Conservation (phyloP, 2,888 invertebrate species). For the Teleogryllus oceanicus region DNA sequence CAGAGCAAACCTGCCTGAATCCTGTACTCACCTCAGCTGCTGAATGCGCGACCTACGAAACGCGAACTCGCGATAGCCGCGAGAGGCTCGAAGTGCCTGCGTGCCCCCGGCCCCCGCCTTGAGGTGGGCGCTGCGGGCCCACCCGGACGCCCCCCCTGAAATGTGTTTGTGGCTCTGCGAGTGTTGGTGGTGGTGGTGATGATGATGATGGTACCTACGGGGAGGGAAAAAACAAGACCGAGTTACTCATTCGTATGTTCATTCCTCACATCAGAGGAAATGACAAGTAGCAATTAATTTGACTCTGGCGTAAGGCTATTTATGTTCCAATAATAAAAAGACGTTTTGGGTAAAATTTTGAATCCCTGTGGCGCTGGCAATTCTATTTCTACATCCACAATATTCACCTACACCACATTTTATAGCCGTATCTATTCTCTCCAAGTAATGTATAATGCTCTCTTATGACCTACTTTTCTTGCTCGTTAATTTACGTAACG, state of each 20-base stretch:
- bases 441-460: too few relatives aligned
- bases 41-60: constrained; percentile 18
- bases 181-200: neutral
- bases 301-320: too few relatives aligned
- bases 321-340: too few relatives aligned
- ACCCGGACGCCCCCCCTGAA: constrained; percentile 11
- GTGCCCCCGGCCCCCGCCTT: neutral
- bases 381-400: too few relatives aligned
- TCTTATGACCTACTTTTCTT: too few relatives aligned
- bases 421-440: too few relatives aligned
- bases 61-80: constrained; percentile 10
- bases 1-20: neutral
- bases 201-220: constrained; percentile 3
- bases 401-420: too few relatives aligned
- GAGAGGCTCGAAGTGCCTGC: neutral
- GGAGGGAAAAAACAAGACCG: neutral
- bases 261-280: too few relatives aligned
- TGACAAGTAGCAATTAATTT: too few relatives aligned
- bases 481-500: too few relatives aligned
- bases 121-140: constrained; percentile 11
- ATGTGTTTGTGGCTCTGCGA: constrained; percentile 18
- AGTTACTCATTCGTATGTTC: neutral
- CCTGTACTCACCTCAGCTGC: constrained; percentile 2
- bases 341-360: too few relatives aligned
- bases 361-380: too few relatives aligned